Percentiles rank a stretch among this genome's conserved stretches.
phyloP scores from a whole-genome alignment of 2,113 vertebrate genomes.

The Carettochelys insculpta region DNA sequence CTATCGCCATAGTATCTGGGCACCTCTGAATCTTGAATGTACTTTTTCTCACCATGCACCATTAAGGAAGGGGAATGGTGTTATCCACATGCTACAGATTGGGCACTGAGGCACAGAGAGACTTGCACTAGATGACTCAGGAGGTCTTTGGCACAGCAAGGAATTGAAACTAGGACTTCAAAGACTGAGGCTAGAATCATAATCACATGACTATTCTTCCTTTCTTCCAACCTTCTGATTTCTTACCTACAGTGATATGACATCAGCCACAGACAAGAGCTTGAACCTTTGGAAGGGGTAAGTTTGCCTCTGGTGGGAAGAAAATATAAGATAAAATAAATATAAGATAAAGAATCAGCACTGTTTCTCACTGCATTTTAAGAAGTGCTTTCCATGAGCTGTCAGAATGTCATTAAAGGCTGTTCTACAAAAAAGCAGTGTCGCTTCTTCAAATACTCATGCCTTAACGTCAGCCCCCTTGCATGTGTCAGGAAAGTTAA shows the following conservation, averaged over 20 bases:
- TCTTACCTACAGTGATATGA: background rate
- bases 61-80: background rate
- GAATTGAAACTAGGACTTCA: background rate
- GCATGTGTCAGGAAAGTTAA: background rate
- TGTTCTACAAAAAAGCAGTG: background rate
- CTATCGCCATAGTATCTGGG: background rate
- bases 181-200: background rate
- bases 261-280: background rate
- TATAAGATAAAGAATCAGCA: background rate
- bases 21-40: background rate
- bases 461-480: background rate
- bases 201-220: background rate
- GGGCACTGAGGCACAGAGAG: background rate
- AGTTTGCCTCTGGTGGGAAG: background rate
- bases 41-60: background rate
- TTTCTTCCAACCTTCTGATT: background rate
- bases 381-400: background rate
- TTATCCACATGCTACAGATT: background rate
- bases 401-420: background rate
- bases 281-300: background rate
- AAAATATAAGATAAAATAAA: background rate
- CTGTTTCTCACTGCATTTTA: background rate
- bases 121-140: background rate
- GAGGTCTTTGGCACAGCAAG: background rate
- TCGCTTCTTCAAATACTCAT: background rate